Evolutionary conservation across 2,113 vertebrate species (phyloP).

Genomic region (Arothron firmamentum): DNA sequence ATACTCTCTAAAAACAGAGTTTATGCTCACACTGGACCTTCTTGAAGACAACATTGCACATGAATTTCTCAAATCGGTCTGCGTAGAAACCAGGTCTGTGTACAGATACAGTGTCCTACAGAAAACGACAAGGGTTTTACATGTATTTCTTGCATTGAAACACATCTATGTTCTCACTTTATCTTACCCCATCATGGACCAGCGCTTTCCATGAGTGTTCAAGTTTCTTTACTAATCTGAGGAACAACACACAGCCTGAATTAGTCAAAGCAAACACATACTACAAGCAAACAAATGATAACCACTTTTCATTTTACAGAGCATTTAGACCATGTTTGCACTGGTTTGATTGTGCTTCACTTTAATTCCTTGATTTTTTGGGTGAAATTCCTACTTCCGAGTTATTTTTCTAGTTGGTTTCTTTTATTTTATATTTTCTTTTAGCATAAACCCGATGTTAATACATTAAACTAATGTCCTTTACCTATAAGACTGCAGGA

Average conservation of each 20-base stretch:
- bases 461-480: neutral
- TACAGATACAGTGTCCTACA: slow-evolving; percentile 90
- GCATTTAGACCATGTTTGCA: neutral
- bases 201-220: slow-evolving; percentile 95
- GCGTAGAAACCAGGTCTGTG: slow-evolving; percentile 93
- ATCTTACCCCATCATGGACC: slow-evolving; percentile 88
- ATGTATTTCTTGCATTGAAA: neutral
- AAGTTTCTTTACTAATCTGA: slow-evolving; percentile 87
- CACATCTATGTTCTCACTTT: neutral
- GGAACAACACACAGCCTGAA: slow-evolving; percentile 28
- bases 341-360: no score
- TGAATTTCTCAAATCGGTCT: slow-evolving; percentile 91
- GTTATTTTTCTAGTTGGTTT: no score
- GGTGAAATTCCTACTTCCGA: no score
- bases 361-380: no score
- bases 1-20: neutral
- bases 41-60: slow-evolving; percentile 87
- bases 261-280: neutral
- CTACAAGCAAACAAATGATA: neutral
- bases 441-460: neutral
- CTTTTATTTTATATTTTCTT: no score
- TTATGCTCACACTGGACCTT: slow-evolving; percentile 80
- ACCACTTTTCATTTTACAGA: neutral
- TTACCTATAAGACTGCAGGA: slow-evolving; percentile 93
- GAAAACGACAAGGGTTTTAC: slow-evolving; percentile 1